Percentiles rank a stretch among this genome's conserved stretches.
Evolutionary conservation across 1,140 invertebrate species (phyloP).

Genomic region (Hirudo medicinalis): DNA sequence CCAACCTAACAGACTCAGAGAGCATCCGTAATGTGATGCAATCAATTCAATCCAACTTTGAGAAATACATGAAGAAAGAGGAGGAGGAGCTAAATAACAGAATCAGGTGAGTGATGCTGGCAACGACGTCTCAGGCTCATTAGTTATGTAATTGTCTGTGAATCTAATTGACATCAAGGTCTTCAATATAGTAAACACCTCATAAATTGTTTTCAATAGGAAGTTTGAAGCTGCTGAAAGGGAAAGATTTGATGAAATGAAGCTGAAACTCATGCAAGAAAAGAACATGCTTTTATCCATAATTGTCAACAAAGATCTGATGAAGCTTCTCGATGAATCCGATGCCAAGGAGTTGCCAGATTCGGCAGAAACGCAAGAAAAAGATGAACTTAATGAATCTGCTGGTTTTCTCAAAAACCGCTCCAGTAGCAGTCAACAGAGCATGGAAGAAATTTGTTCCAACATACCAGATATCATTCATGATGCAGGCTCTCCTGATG

Average conservation of each 20-base stretch:
- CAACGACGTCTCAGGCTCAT: too few species aligned
- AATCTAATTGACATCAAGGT: background rate
- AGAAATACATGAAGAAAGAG: background rate
- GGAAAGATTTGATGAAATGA: background rate
- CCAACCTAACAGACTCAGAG: background rate
- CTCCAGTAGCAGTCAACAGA: background rate
- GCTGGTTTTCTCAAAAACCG: background rate
- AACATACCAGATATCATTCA: background rate
- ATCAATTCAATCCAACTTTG: background rate
- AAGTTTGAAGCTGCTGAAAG: background rate
- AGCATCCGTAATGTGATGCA: background rate
- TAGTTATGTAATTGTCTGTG: too few species aligned
- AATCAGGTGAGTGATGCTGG: background rate
- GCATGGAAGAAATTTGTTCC: background rate
- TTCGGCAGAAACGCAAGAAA: background rate
- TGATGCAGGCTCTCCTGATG: background rate
- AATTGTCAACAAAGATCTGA: background rate
- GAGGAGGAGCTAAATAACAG: background rate
- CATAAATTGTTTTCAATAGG: background rate
- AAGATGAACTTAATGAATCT: background rate
- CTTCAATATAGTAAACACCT: background rate
- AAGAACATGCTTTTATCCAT: background rate
- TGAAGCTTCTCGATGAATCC: background rate
- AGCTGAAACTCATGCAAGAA: constrained; percentile 2
- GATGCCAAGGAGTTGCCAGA: background rate